Percentiles rank a stretch among this genome's conserved stretches.
Evolutionary conservation across 2,888 invertebrate genomes (phyloP).

Genomic region (Conus canariensis): DNA sequence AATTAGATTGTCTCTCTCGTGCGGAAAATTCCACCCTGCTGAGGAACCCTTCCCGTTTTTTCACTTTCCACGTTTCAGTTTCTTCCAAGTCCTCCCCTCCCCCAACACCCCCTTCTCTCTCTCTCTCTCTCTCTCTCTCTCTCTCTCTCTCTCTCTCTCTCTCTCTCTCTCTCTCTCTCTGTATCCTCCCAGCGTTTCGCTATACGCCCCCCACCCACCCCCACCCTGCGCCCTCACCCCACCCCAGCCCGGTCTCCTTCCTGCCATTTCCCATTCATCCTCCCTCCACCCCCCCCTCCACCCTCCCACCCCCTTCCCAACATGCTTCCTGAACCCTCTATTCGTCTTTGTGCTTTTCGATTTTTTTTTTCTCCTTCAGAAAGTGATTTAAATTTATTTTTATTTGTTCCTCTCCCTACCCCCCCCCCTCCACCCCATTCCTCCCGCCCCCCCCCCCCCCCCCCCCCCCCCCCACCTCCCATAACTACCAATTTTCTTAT

Average conservation of each 20-base stretch:
- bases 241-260: not conserved
- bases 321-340: not conserved
- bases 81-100: not conserved
- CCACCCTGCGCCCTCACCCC: not conserved
- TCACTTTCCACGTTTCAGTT: conserved; percentile 26
- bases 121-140: not conserved
- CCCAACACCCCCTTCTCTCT: not conserved
- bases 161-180: not conserved
- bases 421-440: not conserved
- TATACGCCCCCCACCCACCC: not conserved
- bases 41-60: conserved; percentile 14
- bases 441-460: not conserved
- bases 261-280: not conserved
- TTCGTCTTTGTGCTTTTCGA: not conserved
- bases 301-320: not conserved
- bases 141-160: not conserved
- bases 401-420: not conserved
- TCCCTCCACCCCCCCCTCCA: not conserved
- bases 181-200: not conserved
- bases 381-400: not conserved
- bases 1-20: conserved; percentile 58
- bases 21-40: conserved; percentile 53
- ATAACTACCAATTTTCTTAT: conserved; percentile 34
- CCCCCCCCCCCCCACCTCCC: not conserved
- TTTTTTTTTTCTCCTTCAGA: not conserved